These are phyloP conservation scores for Phlogophora meticulosa DNA, from an alignment of 2,888 invertebrate genomes.

Conservation along the genomic window DNA sequence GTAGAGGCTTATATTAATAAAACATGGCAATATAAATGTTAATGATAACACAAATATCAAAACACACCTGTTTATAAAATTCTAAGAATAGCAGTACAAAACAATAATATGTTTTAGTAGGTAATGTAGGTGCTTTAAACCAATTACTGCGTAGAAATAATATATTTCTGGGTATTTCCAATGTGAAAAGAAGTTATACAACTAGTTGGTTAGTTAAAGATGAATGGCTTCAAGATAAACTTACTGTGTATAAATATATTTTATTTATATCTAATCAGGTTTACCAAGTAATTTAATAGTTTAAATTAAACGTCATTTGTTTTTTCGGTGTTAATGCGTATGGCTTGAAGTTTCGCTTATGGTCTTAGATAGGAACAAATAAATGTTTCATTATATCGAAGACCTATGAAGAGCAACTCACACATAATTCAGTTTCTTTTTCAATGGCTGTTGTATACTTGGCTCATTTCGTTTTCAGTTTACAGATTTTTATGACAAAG, in stretches of 20 bases:
- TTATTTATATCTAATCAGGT: conserved; percentile 7
- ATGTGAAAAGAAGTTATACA: not conserved
- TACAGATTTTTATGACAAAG: no score
- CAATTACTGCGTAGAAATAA: conserved; percentile 2
- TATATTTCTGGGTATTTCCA: conserved; percentile 12
- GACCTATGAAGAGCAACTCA: no score
- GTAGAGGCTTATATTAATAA: no score
- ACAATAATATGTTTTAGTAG: no score
- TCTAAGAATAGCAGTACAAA: conserved; percentile 1
- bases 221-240: not conserved
- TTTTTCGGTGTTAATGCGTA: no score
- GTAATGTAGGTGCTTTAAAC: no score
- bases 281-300: not conserved
- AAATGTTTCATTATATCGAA: no score
- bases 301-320: not conserved
- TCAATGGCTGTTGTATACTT: no score
- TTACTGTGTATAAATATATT: not conserved
- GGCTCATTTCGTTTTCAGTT: no score
- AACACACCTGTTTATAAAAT: not conserved
- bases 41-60: not conserved
- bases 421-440: no score
- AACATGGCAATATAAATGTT: not conserved
- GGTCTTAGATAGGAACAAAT: no score
- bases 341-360: no score
- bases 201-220: not conserved